phyloP scores from a whole-genome alignment of 2,113 vertebrate species.

The Petroica traversi region DNA sequence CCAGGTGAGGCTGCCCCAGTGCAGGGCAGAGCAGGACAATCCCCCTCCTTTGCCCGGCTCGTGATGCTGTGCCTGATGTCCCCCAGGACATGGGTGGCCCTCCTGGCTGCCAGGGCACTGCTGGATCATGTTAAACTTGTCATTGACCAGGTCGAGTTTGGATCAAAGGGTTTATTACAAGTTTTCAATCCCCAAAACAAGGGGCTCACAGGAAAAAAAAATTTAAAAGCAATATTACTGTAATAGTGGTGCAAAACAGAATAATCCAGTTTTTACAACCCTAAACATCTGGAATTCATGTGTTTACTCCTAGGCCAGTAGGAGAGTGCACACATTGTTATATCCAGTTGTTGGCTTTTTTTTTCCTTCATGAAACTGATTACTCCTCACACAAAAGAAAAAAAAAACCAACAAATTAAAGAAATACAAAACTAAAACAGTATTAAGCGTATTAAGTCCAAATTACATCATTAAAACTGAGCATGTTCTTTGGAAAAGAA shows the following conservation, averaged over 20 bases:
- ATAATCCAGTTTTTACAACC: background rate
- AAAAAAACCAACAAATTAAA: background rate
- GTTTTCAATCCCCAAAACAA: background rate
- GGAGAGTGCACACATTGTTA: background rate
- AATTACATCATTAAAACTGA: background rate
- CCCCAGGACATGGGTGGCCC: rapidly evolving
- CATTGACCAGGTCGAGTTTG: background rate
- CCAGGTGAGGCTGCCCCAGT: rapidly evolving
- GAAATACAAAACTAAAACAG: rapidly evolving
- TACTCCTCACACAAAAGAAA: background rate
- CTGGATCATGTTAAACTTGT: rapidly evolving
- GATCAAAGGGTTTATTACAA: background rate
- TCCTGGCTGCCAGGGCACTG: background rate
- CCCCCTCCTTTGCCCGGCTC: rapidly evolving
- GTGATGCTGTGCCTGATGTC: background rate
- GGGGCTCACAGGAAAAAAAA: rapidly evolving
- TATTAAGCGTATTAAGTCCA: background rate
- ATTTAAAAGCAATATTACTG: background rate
- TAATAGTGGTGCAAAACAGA: background rate
- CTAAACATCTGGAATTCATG: background rate
- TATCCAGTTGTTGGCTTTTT: background rate
- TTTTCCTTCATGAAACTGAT: background rate
- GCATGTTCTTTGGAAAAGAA: background rate
- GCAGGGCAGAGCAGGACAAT: background rate
- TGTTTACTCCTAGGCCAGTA: background rate